Base-by-base conservation (phyloP, 2,797 vertebrate species). In the Salmo trutta region DNA sequence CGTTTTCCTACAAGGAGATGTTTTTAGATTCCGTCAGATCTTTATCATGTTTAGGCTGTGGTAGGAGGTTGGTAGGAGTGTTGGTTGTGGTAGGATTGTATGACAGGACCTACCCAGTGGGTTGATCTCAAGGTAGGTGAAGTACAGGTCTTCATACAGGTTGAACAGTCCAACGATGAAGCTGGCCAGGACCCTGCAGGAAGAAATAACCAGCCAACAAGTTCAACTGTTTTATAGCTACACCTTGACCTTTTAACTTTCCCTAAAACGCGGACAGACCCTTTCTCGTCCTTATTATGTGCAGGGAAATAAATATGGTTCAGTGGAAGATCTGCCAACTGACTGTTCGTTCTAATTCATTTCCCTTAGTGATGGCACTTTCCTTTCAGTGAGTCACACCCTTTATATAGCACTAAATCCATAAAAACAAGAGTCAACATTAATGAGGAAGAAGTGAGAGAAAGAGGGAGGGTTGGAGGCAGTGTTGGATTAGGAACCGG, bases 91-190 rank as follows among this genome's bases (percentile, higher is more conserved):
- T 33, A 16, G 69, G 36, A 16, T 14, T 6, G 29, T 12, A 19
- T 1, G 29, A 62, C 0, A 80, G 19, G 62, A 83, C 75, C 75
- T 94, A 99, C 98, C 98, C 79, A 99, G 90, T 29, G 98, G 98
- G 88, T 99, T 99, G 93, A 99, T 99, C 94, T 99, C 98, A 1
- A 99, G 94, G 91, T 99, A 99, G 0, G 98, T 99, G 92, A 99
- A 99, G 92, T 96, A 98, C 29, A 99, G 92, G 75, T 99, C 97
- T 84, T 99, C 97, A 51, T 98, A 99, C 79, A 99, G 86, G 90
- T 96, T 96, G 91, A 99, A 98, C 73, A 99, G 95, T 14, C 98
- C 98, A 1, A 96, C 93, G 12, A 99, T 96, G 89, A 99, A 99
- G 87, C 92, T 97, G 76, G 96, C 94, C 89, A 99, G 93, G 83